phyloP scores from a whole-genome alignment of 2,797 vertebrate genomes.

The Epinephelus awoara region DNA sequence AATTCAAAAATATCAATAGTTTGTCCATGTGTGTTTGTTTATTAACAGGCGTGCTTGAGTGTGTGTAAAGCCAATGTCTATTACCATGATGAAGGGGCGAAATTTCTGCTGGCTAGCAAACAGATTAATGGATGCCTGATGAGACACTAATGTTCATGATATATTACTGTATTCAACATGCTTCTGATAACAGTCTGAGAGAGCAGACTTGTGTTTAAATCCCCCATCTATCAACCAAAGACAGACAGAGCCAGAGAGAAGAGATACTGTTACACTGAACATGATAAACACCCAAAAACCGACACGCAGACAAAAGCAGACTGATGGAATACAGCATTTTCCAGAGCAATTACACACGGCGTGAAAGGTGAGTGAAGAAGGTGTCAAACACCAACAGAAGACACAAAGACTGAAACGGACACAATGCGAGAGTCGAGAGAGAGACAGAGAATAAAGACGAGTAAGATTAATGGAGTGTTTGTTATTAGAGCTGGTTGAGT shows the following conservation, averaged over 20 bases:
- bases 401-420: constrained; percentile 35
- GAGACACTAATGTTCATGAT: constrained; percentile 53
- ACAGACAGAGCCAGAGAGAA: constrained; percentile 30
- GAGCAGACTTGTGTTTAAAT: constrained; percentile 32
- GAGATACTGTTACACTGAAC: constrained; percentile 27
- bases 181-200: constrained; percentile 42
- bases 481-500: constrained; percentile 47
- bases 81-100: constrained; percentile 40
- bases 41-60: background rate
- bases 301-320: constrained; percentile 20
- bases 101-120: constrained; percentile 29
- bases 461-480: constrained; percentile 63
- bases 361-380: constrained; percentile 28
- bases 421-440: constrained; percentile 9
- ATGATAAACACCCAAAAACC: constrained; percentile 35
- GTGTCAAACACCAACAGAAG: constrained; percentile 25
- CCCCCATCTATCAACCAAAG: constrained; percentile 43
- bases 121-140: constrained; percentile 46
- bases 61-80: background rate
- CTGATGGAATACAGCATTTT: constrained; percentile 12
- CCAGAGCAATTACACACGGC: constrained; percentile 35
- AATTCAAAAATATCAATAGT: background rate
- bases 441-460: constrained; percentile 43
- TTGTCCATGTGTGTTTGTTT: background rate
- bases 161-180: constrained; percentile 33